These are phyloP conservation scores for Vireo altiloquus DNA, from an alignment of 2,113 vertebrate species.

Conservation along the genomic window DNA sequence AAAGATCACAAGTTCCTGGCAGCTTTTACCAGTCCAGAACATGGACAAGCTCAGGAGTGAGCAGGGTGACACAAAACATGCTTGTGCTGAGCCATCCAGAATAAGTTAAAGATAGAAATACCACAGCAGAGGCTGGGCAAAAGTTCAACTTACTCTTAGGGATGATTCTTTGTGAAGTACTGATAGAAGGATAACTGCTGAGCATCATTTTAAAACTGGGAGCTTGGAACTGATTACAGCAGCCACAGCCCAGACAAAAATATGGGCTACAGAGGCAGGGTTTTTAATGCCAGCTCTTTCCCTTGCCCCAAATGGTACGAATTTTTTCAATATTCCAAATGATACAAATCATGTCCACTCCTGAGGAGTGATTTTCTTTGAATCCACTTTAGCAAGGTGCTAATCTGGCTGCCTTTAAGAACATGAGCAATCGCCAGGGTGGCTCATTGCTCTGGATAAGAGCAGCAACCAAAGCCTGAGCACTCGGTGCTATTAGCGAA, in stretches of 20 bases:
- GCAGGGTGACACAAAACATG: neutral
- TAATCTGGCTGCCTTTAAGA: neutral
- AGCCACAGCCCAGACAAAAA: neutral
- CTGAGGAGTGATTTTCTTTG: neutral
- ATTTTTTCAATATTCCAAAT: neutral
- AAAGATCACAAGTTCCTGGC: neutral
- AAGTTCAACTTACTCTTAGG: neutral
- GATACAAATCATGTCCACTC: neutral
- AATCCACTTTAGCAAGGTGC: neutral
- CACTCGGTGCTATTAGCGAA: neutral
- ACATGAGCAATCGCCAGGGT: neutral
- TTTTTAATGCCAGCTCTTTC: neutral
- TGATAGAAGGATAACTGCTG: neutral
- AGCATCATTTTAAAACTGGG: neutral
- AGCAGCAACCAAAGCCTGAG: neutral
- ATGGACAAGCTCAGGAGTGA: neutral
- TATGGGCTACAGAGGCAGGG: neutral
- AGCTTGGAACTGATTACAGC: neutral
- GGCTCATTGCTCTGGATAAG: neutral
- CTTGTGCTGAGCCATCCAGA: neutral
- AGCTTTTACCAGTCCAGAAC: neutral
- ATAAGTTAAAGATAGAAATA: neutral
- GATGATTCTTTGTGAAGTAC: neutral
- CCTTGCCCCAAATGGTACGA: neutral
- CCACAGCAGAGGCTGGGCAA: neutral